Conservation (phyloP, 2,113 vertebrate genomes). For the Craseonycteris thonglongyai region DNA sequence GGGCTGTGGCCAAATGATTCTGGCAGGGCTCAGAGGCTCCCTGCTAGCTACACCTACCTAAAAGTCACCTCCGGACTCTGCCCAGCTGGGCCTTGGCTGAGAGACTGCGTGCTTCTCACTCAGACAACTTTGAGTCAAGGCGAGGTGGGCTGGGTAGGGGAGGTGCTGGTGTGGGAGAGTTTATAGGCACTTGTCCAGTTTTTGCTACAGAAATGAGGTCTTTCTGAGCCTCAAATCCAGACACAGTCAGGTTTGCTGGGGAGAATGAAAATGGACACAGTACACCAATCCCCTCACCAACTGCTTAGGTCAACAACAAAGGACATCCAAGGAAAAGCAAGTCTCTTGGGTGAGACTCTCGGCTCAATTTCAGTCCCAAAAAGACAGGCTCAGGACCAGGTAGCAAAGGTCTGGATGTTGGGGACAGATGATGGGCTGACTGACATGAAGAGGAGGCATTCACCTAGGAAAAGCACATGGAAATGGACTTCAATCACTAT, state of each 20-base stretch:
- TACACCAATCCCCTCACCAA: background rate
- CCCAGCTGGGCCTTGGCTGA: background rate
- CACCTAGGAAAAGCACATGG: background rate
- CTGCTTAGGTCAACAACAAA: background rate
- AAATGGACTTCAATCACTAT: background rate
- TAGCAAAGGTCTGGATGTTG: background rate
- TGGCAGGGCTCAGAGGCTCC: accelerated
- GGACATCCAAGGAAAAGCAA: background rate
- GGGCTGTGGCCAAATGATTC: background rate
- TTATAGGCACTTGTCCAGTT: background rate
- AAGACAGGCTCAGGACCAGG: background rate
- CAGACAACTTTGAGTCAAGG: background rate
- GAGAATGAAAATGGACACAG: background rate
- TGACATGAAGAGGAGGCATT: background rate
- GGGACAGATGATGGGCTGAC: background rate
- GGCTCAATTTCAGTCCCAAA: background rate
- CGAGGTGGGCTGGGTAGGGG: background rate
- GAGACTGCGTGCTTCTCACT: background rate
- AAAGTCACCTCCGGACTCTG: background rate
- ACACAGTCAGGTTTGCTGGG: background rate
- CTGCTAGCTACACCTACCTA: background rate
- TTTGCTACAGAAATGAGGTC: background rate
- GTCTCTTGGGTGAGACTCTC: background rate
- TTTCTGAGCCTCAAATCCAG: background rate
- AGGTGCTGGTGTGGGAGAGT: accelerated